Conservation (phyloP, 2,113 vertebrate species). For the Lipotes vexillifer region DNA sequence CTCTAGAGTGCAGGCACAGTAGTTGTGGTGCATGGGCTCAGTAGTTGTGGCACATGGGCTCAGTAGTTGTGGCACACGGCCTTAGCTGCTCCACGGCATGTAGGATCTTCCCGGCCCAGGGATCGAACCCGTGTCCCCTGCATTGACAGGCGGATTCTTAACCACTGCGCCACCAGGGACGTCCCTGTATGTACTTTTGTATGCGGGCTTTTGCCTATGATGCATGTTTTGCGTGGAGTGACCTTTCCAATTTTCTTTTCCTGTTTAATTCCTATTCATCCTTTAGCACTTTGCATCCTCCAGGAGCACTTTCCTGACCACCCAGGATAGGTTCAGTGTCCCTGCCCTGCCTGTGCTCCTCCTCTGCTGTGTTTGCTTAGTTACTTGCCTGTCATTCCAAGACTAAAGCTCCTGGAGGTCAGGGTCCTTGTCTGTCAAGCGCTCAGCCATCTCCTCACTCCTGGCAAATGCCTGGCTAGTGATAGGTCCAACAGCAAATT, state of each 20-base stretch:
- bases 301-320: background rate
- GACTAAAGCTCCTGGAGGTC: background rate
- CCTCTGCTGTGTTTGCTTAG: background rate
- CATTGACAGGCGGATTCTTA: no score
- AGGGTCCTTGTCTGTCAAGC: background rate
- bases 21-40: no score
- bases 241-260: background rate
- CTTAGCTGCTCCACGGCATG: no score
- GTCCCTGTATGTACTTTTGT: background rate
- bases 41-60: no score
- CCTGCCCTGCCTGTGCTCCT: background rate
- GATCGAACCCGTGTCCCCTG: no score
- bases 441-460: background rate
- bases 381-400: background rate
- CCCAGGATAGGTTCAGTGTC: background rate
- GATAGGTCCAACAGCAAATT: background rate
- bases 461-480: background rate
- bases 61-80: no score
- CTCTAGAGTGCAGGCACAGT: no score
- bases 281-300: background rate
- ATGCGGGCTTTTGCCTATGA: background rate
- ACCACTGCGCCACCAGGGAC: no score
- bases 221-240: background rate
- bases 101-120: no score
- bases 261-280: background rate